phyloP scores from a whole-genome alignment of 2,113 vertebrate genomes.

The Syngnathoides biaculeatus region DNA sequence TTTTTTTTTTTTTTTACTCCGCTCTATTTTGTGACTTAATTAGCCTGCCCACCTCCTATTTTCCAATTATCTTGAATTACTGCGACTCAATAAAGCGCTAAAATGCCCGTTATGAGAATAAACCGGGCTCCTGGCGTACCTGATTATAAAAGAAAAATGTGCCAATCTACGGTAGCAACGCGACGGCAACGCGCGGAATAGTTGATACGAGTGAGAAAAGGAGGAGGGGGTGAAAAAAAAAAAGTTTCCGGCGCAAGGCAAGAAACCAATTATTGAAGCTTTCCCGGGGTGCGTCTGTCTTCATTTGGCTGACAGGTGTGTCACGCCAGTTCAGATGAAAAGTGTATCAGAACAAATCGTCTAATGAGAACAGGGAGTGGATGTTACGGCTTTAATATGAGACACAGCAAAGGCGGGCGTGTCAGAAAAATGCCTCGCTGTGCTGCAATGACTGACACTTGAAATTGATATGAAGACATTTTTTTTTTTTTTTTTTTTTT shows the following conservation, averaged over 20 bases:
- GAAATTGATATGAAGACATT: constrained; percentile 73
- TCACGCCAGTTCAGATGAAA: constrained; percentile 64
- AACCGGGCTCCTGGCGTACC: constrained; percentile 4
- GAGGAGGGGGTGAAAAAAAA: no score
- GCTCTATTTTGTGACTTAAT: neutral
- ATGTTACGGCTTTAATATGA: constrained; percentile 60
- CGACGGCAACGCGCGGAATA: neutral
- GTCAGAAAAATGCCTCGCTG: constrained; percentile 57
- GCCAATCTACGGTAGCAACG: constrained; percentile 5
- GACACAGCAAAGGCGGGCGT: constrained; percentile 44
- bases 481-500: no score
- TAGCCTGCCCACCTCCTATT: neutral
- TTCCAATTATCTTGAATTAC: constrained; percentile 9
- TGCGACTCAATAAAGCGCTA: neutral
- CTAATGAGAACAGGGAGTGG: constrained; percentile 68
- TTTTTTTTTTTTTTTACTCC: no score
- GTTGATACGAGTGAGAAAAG: constrained; percentile 8
- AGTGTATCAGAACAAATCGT: constrained; percentile 57
- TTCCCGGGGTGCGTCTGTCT: constrained; percentile 51
- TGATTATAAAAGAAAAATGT: constrained; percentile 11
- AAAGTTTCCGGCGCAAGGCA: constrained; percentile 9
- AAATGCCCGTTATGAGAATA: constrained; percentile 34
- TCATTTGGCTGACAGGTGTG: constrained; percentile 62
- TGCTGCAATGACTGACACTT: constrained; percentile 60
- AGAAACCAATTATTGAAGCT: constrained; percentile 30